phyloP scores from a whole-genome alignment of 2,797 vertebrate genomes.

The Alfaro cultratus region DNA sequence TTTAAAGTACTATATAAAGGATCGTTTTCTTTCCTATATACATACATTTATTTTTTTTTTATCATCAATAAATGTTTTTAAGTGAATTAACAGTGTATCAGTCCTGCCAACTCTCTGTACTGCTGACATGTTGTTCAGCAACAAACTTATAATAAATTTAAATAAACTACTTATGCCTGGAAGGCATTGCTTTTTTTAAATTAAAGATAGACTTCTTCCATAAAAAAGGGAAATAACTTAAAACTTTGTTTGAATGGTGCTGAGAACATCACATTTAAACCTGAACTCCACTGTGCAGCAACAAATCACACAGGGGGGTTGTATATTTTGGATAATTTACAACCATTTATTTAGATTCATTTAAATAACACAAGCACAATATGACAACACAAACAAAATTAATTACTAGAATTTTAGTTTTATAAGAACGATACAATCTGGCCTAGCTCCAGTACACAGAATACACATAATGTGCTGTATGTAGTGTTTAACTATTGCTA shows the following conservation, averaged over 20 bases:
- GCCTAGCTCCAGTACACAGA: neutral
- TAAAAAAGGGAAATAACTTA: neutral
- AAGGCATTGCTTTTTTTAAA: too few species aligned
- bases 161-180: neutral
- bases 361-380: neutral
- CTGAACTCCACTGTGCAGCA: neutral
- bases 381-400: neutral
- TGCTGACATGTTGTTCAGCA: neutral
- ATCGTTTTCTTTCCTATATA: neutral
- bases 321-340: neutral
- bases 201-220: neutral
- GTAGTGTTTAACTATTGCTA: neutral
- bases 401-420: neutral
- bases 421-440: neutral
- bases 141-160: neutral
- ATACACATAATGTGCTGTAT: neutral
- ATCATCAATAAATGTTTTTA: neutral
- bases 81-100: neutral
- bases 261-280: neutral
- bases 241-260: neutral
- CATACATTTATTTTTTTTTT: too few species aligned
- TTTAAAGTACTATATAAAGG: slow-evolving; percentile 18
- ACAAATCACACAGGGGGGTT: neutral
- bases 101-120: neutral
- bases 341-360: neutral